These are phyloP conservation scores for Astyanax mexicanus DNA, from an alignment of 2,797 vertebrate genomes.

Conservation along the genomic window DNA sequence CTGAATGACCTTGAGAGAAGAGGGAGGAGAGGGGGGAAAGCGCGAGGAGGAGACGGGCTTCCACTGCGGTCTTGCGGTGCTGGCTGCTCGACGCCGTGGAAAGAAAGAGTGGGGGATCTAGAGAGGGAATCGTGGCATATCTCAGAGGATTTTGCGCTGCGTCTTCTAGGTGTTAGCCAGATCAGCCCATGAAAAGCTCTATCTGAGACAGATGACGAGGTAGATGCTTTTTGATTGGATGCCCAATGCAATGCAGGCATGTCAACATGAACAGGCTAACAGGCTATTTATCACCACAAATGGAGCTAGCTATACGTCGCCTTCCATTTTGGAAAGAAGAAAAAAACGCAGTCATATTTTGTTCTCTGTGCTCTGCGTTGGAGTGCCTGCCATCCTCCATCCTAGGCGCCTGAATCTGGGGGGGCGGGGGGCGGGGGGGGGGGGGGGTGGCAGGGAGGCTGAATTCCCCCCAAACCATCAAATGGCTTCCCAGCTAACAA, in stretches of 20 bases:
- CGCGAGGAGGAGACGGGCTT: background rate
- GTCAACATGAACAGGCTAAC: background rate
- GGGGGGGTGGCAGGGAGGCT: too few species aligned
- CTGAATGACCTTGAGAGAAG: conserved; percentile 81
- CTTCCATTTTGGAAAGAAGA: conserved; percentile 38
- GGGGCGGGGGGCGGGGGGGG: too few species aligned
- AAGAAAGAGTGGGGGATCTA: background rate
- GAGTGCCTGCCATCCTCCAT: background rate
- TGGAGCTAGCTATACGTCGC: too few species aligned
- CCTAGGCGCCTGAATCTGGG: conserved; percentile 3
- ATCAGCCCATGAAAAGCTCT: conserved; percentile 2
- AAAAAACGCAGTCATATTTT: conserved; percentile 53
- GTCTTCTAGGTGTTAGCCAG: background rate
- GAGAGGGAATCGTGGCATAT: background rate
- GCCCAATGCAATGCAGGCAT: background rate
- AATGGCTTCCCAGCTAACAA: too few species aligned
- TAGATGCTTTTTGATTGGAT: background rate
- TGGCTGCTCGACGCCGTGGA: conserved; percentile 10
- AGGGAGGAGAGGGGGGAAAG: conserved; percentile 49
- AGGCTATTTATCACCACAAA: background rate
- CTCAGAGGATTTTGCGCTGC: conserved; percentile 1
- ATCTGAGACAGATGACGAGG: background rate
- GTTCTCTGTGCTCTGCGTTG: conserved; percentile 38
- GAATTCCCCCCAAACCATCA: background rate
- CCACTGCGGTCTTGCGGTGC: background rate